Evolutionary conservation across 1,140 invertebrate genomes (phyloP).

Genomic region (Luehdorfia chinensis): DNA sequence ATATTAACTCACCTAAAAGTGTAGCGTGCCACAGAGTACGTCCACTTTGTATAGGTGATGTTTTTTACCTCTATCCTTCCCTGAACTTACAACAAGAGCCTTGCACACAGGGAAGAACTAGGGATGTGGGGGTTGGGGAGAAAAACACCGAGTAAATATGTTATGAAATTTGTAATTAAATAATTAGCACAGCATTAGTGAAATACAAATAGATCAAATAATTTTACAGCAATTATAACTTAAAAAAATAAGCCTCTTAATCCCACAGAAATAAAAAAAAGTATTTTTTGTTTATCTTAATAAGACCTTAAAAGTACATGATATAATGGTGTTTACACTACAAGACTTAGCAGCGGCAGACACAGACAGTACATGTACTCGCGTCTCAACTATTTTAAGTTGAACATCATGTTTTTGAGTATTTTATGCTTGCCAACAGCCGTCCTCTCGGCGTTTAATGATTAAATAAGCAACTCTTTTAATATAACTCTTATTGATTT

Average conservation of each 20-base stretch:
- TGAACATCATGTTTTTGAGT: no score
- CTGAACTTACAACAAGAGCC: conserved; percentile 34
- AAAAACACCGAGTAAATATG: conserved; percentile 26
- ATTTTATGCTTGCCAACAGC: no score
- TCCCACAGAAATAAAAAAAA: no score
- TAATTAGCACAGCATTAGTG: conserved; percentile 40
- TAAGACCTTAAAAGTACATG: no score
- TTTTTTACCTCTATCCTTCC: conserved; percentile 69
- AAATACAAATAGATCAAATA: conserved; percentile 21
- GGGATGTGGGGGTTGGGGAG: conserved; percentile 42
- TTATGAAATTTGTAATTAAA: conserved; percentile 49
- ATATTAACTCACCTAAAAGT: conserved; percentile 69
- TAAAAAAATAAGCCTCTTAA: conserved; percentile 13
- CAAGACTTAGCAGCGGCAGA: no score
- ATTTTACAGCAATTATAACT: conserved; percentile 19
- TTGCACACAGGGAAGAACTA: conserved; percentile 55
- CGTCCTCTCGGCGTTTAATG: no score
- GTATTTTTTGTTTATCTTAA: no score
- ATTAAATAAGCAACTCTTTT: no score
- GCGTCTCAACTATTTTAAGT: no score
- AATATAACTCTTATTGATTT: no score
- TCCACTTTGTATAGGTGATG: conserved; percentile 71
- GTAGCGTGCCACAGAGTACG: conserved; percentile 49
- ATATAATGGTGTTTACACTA: no score
- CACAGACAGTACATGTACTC: no score